phyloP scores from a whole-genome alignment of 2,113 vertebrate genomes.

The Plectropomus leopardus region DNA sequence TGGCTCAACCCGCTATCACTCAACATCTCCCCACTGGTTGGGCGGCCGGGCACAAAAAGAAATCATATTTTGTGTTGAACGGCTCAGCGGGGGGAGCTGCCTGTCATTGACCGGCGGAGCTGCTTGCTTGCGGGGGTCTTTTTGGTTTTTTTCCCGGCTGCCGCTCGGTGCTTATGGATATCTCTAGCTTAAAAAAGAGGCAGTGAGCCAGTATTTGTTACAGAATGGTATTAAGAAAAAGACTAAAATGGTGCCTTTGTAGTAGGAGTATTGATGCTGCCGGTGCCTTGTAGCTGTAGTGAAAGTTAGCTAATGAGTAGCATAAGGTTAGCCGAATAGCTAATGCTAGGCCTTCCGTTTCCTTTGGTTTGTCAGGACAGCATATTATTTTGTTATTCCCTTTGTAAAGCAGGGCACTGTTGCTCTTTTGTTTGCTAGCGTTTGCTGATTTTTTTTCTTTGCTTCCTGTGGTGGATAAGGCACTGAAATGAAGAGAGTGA shows the following conservation, averaged over 20 bases:
- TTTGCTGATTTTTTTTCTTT: background rate
- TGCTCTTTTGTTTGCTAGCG: slow-evolving; percentile 4
- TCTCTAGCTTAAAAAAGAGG: background rate
- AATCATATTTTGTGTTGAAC: slow-evolving; percentile 3
- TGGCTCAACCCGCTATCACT: slow-evolving; percentile 55
- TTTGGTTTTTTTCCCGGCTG: slow-evolving; percentile 9
- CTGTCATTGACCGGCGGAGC: background rate
- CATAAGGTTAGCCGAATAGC: slow-evolving; percentile 46
- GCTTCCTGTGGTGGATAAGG: background rate
- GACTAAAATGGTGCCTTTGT: slow-evolving; percentile 74
- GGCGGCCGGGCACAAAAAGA: background rate
- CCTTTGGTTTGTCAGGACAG: slow-evolving; percentile 9
- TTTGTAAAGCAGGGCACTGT: background rate
- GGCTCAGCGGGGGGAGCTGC: slow-evolving; percentile 4
- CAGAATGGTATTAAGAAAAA: slow-evolving; percentile 78
- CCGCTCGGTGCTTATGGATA: slow-evolving; percentile 41
- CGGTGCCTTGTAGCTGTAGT: slow-evolving; percentile 55
- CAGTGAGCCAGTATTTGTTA: slow-evolving; percentile 24
- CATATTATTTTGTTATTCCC: slow-evolving; percentile 28
- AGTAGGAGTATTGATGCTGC: slow-evolving; percentile 28
- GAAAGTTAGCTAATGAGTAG: slow-evolving; percentile 56
- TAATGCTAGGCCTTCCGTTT: slow-evolving; percentile 64
- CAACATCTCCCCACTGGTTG: slow-evolving; percentile 25
- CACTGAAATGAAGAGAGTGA: slow-evolving; percentile 63
- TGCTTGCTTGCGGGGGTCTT: background rate